These are phyloP conservation scores for Barnardius zonarius DNA, from an alignment of 2,113 vertebrate genomes.

Conservation along the genomic window DNA sequence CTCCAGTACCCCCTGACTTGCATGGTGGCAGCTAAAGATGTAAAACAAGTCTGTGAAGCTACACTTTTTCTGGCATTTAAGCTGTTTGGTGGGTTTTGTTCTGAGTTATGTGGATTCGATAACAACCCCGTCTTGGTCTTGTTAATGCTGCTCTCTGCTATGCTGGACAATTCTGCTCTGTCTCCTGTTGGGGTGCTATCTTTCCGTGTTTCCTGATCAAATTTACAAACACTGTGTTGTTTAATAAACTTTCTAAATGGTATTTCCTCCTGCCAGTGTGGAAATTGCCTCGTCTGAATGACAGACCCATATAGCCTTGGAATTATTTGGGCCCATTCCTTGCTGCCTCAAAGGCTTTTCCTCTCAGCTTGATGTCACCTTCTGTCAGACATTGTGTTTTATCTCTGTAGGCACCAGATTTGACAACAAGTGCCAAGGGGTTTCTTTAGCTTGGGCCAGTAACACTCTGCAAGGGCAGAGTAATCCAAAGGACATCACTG, in stretches of 20 bases:
- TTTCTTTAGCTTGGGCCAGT: not conserved
- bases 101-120: not conserved
- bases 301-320: not conserved
- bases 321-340: not conserved
- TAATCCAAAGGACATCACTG: not conserved
- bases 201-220: not conserved
- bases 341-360: not conserved
- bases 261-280: not conserved
- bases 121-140: not conserved
- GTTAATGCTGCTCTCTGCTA: not conserved
- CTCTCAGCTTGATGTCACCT: not conserved
- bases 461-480: not conserved
- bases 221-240: not conserved
- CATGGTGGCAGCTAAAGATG: not conserved
- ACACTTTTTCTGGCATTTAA: not conserved
- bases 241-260: not conserved
- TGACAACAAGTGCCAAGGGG: not conserved
- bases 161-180: not conserved
- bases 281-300: not conserved
- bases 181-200: not conserved
- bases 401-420: not conserved
- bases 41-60: not conserved
- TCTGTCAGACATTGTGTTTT: not conserved
- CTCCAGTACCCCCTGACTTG: not conserved
- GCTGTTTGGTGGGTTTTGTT: not conserved